Base-by-base conservation (phyloP, 2,888 invertebrate species). In the Trissolcus japonicus region DNA sequence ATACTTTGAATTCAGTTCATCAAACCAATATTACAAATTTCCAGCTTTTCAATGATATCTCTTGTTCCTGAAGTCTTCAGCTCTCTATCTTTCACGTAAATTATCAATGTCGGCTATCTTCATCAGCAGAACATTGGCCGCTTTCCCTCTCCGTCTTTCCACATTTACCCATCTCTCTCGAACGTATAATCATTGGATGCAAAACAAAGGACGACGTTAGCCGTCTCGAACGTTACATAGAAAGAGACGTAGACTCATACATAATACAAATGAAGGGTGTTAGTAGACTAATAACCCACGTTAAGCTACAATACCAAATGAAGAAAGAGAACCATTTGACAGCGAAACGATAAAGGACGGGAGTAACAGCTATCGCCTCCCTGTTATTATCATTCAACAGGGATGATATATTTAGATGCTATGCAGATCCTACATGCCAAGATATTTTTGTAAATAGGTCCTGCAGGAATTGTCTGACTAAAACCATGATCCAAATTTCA, bases 221-320 rank as follows among this genome's bases (percentile, higher is more conserved):
- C 9, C 16, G 48, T 67, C 74, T 56, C 61, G 56, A 67, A 56
- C 19, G 67, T 53, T 67, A 56, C 35, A 41, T 40, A 21, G 57
- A 73, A 63, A 65, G 65, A 61, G 56, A 65, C 50, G 17, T 55
- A 29, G 14, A 21, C 25, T 74, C 61, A 74, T 74, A 74, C 56
- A 67, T 67, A 67, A 62, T 59, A 74, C 56, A 73, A 66, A 73
- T 66, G 73, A 74, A 74, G 66, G 66, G 61, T 74, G 73, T 74
- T 67, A 67, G 73, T 62, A n/a, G 66, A 67, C 73, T 67, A 74
- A 74, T 74, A 74, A 65, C 61, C 61, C 35, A 67, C 61, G 66
- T 74, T 74, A 67, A 74, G 67, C 61, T 61, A 66, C 66, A 67
- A 65, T 48, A 66, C 61, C 29, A 56, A 41, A 72, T 46, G 48